Evolutionary conservation across 2,888 invertebrate genomes (phyloP).

Genomic region (Apodemia duryi): DNA sequence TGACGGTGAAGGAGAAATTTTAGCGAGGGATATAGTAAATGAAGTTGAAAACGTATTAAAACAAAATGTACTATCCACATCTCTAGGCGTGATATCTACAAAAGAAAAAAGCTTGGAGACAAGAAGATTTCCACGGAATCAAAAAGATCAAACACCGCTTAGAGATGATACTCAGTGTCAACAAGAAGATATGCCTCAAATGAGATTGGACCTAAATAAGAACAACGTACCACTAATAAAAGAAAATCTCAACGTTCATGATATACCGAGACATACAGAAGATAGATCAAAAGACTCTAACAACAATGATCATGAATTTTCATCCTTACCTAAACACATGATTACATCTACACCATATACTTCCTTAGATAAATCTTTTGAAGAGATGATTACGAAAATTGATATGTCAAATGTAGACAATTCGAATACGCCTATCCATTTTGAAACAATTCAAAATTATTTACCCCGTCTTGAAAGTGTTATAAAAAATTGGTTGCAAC

Average conservation of each 20-base stretch:
- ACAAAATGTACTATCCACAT: background rate
- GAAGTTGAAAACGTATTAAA: background rate
- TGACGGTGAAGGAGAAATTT: background rate
- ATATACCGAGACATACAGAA: background rate
- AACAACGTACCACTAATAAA: background rate
- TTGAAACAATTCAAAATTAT: conserved; percentile 13
- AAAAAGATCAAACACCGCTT: background rate
- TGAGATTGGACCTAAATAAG: background rate
- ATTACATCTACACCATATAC: conserved; percentile 1
- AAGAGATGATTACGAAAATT: background rate
- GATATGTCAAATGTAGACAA: background rate
- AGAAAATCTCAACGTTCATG: background rate
- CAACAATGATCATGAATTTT: background rate
- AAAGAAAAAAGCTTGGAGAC: background rate
- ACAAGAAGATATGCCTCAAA: background rate
- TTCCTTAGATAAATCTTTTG: background rate
- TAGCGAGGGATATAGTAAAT: background rate
- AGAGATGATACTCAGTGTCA: background rate
- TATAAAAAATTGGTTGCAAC: conserved; percentile 22
- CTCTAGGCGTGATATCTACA: background rate
- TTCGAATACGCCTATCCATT: background rate
- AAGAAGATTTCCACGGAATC: background rate
- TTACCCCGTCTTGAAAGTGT: conserved; percentile 16
- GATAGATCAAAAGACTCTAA: background rate
- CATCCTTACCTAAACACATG: background rate